A percentile compares a stretch with the other conserved stretches of the same genome.
These are phyloP conservation scores for Nanger granti DNA, from an alignment of 2,113 vertebrate species.

Conservation along the genomic window DNA sequence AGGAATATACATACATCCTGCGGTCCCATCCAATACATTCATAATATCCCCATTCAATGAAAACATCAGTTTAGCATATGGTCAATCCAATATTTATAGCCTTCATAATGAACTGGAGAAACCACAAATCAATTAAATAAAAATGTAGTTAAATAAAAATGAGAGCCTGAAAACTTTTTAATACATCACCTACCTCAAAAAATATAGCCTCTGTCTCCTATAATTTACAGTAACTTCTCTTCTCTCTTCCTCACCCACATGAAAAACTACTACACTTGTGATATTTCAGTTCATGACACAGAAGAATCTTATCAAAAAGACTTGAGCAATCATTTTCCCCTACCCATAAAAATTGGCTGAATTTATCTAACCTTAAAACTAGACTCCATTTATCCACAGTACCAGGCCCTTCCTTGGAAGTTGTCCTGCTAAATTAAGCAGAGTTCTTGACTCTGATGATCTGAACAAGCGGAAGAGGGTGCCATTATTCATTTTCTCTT, in stretches of 20 bases:
- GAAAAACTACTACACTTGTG: not conserved
- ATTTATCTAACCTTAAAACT: slow-evolving; percentile 46
- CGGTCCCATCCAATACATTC: not conserved
- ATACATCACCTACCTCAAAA: not conserved
- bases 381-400: slow-evolving; percentile 36
- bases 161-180: not conserved
- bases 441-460: slow-evolving; percentile 1
- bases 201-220: not conserved
- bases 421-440: slow-evolving; percentile 25
- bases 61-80: not conserved
- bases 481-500: not conserved
- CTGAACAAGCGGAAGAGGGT: not conserved
- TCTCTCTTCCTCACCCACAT: not conserved
- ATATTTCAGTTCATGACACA: slow-evolving; percentile 11
- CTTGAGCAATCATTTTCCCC: slow-evolving; percentile 21
- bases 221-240: not conserved
- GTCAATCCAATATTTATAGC: not conserved
- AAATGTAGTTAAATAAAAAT: not conserved
- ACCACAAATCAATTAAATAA: not conserved
- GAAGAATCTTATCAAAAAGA: slow-evolving; percentile 40
- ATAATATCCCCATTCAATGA: not conserved
- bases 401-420: not conserved
- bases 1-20: not conserved
- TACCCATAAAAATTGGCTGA: slow-evolving; percentile 32
- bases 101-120: not conserved